Base-by-base conservation (phyloP, 2,797 vertebrate genomes). In the Phrynocephalus vlangalii region DNA sequence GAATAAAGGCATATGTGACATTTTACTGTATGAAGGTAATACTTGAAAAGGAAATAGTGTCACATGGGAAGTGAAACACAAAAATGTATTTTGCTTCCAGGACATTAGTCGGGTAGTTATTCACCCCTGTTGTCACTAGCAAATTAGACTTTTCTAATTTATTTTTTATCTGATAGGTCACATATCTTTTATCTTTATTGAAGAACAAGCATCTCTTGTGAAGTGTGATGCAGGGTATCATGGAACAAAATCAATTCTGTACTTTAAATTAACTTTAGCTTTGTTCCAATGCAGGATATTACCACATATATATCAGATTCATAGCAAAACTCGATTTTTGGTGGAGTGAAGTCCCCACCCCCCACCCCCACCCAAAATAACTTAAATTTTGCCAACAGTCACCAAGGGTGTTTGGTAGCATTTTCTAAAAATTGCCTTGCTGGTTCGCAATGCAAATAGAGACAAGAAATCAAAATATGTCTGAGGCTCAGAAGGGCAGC, bases 71-170 rank as follows among this genome's bases (percentile, higher is more conserved):
- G 9, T 79, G 71, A 30, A 38, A 52, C 33, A 66, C 48, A 33
- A 77, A 68, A 67, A 33, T 87, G 66, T 75, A 81, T 81, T 81
- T 87, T 82, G 38, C 60, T 67, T 80, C 6, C 38, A 30, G n/a
- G 24, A 50, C 28, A 75, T 75, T 0, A 8, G 2, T 52, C 50
- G 26, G 52, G 52, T 66, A 13, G 24, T 28, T 75, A 56, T 20
- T 67, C 56, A 48, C 22, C 50, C 9, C 52, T 50, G 6, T 22
- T 66, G 38, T 56, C 38, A 52, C 24, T 44, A 10, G 33, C 11
- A 20, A 24, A 81, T 73, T n/a, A 73, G n/a, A 13, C 11, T 15
- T 28, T 81, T 81, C n/a, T 48, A 82, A 50, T 81, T 26, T 52
- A 44, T 20, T 30, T 72, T 75, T 20, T 26, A 76, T 22, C 6